phyloP scores from a whole-genome alignment of 2,888 invertebrate species.

The Balanococcus diminutus region DNA sequence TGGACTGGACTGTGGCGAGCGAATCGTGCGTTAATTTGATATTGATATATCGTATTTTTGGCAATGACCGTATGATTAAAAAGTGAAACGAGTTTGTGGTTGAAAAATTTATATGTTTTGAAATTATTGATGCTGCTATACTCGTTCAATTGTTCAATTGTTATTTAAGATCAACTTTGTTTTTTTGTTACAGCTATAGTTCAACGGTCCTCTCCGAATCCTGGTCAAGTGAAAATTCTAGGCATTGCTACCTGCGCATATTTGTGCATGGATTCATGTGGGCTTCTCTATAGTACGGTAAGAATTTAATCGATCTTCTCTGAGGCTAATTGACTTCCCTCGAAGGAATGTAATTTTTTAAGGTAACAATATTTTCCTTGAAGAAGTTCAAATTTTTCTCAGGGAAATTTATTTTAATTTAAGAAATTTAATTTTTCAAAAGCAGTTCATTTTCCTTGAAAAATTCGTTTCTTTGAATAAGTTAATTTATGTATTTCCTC shows the following conservation, averaged over 20 bases:
- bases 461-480: too few species aligned
- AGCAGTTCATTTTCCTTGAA: too few species aligned
- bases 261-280: constrained; percentile 89
- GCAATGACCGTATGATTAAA: constrained; percentile 8
- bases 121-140: too few species aligned
- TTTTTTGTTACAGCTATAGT: constrained; percentile 70
- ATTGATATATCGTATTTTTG: constrained; percentile 35
- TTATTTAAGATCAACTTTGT: too few species aligned
- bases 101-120: not conserved
- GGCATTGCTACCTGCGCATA: constrained; percentile 85
- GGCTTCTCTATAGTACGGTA: constrained; percentile 86
- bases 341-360: too few species aligned
- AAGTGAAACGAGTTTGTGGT: not conserved
- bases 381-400: too few species aligned
- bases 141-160: too few species aligned
- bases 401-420: too few species aligned
- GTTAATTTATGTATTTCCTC: too few species aligned
- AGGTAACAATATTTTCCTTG: too few species aligned
- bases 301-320: constrained; percentile 63
- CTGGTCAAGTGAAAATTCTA: constrained; percentile 85
- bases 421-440: too few species aligned
- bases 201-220: constrained; percentile 73
- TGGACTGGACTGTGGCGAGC: not conserved
- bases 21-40: not conserved
- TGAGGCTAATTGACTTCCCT: too few species aligned